Evolutionary conservation across 1,140 invertebrate species (phyloP).

Genomic region (Plodia interpunctella): DNA sequence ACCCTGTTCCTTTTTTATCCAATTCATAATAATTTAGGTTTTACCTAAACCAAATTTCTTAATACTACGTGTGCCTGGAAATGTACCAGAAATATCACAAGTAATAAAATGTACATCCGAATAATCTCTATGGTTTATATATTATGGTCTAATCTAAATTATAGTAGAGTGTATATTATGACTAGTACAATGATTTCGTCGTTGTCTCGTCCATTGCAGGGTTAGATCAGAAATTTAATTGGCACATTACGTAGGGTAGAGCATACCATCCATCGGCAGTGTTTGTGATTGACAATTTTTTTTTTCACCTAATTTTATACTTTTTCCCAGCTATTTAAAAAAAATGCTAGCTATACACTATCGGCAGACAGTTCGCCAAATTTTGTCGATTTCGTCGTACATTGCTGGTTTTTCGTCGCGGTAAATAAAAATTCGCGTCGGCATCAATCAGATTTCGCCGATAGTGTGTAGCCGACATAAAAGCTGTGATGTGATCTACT

Average conservation of each 20-base stretch:
- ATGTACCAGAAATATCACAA: constrained; percentile 50
- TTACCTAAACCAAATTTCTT: constrained; percentile 45
- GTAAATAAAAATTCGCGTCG: no score
- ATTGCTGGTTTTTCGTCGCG: no score
- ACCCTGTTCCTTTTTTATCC: constrained; percentile 6
- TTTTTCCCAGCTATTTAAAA: no score
- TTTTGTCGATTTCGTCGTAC: no score
- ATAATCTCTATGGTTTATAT: constrained; percentile 25
- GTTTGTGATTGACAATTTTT: no score
- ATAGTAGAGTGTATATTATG: not conserved
- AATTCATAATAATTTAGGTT: constrained; percentile 40
- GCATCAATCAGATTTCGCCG: no score
- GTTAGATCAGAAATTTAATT: not conserved
- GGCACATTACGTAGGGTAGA: not conserved
- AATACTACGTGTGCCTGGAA: constrained; percentile 29
- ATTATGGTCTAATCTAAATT: constrained; percentile 13
- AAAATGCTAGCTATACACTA: no score
- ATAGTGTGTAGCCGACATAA: no score
- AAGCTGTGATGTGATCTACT: no score
- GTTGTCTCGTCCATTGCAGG: not conserved
- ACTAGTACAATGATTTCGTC: constrained; percentile 15
- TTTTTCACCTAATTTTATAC: no score
- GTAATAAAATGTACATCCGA: constrained; percentile 8
- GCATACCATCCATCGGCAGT: not conserved
- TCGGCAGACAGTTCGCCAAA: no score